Evolutionary conservation across 2,113 vertebrate genomes (phyloP).

Genomic region (Hippocampus mohnikei): DNA sequence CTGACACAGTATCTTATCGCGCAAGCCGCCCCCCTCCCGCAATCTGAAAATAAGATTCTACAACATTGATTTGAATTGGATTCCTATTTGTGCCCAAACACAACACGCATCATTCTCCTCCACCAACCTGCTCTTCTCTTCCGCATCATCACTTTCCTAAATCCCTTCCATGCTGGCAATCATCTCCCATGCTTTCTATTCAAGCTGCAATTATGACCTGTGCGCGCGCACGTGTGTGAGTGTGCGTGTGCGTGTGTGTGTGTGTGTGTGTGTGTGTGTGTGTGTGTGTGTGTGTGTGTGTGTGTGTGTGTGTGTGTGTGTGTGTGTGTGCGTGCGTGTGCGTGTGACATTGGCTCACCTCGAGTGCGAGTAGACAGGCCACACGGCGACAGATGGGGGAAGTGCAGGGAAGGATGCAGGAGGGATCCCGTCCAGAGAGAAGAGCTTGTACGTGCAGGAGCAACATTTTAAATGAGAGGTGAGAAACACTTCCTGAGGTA

Average conservation of each 20-base stretch:
- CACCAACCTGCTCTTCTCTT: not conserved
- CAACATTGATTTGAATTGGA: too few species aligned
- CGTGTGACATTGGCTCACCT: slow-evolving; percentile 19
- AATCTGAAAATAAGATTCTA: too few species aligned
- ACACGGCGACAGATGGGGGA: slow-evolving; percentile 52
- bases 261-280: slow-evolving; percentile 20
- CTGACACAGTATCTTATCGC: slow-evolving; percentile 2
- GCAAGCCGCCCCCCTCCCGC: not conserved
- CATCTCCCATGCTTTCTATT: not conserved
- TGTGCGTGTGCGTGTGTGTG: slow-evolving; percentile 12
- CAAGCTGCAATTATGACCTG: not conserved
- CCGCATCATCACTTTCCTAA: not conserved
- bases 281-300: slow-evolving; percentile 19
- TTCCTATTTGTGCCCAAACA: not conserved
- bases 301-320: slow-evolving; percentile 19
- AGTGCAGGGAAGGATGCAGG: slow-evolving; percentile 40
- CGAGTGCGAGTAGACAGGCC: slow-evolving; percentile 34
- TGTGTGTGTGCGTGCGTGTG: slow-evolving; percentile 16
- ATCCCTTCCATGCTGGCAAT: not conserved
- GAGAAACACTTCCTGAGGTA: not conserved
- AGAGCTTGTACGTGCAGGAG: not conserved
- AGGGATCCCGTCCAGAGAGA: not conserved
- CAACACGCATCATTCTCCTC: not conserved
- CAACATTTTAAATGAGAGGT: not conserved
- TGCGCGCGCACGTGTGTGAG: not conserved